A percentile compares a stretch with the other conserved stretches of the same genome.
Evolutionary conservation across 2,113 vertebrate species (phyloP).

Genomic region (Leptocoma aspasia): DNA sequence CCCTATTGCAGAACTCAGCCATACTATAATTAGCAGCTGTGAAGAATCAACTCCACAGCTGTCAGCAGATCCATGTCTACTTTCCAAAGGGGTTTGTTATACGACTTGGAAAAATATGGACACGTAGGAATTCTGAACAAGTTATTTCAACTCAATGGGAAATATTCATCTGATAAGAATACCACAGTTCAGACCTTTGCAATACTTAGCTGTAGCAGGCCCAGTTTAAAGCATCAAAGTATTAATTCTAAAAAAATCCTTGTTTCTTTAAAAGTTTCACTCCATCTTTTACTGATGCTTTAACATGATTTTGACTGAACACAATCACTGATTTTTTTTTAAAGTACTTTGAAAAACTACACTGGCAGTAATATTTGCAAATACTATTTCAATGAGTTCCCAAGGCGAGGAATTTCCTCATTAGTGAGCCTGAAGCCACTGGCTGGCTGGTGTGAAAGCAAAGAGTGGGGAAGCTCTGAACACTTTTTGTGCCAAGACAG

Average conservation of each 20-base stretch:
- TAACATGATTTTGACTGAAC: neutral
- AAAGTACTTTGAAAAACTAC: neutral
- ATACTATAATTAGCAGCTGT: neutral
- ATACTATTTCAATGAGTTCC: neutral
- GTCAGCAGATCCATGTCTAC: slow-evolving; percentile 13
- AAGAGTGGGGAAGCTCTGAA: neutral
- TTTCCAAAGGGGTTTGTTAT: neutral
- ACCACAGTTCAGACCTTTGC: neutral
- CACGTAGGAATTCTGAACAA: neutral
- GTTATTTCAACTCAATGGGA: neutral
- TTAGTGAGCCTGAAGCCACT: neutral
- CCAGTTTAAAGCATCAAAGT: neutral
- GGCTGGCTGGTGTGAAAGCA: neutral
- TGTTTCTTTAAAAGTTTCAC: neutral
- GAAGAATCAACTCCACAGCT: slow-evolving; percentile 9
- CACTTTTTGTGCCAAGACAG: neutral
- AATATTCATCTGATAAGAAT: neutral
- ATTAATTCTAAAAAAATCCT: neutral
- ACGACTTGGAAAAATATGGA: neutral
- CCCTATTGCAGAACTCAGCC: neutral
- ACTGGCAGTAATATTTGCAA: neutral
- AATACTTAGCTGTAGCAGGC: neutral
- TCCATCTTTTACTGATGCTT: neutral
- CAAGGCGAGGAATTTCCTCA: neutral
- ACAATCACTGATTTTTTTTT: neutral